A percentile compares a stretch with the other conserved stretches of the same genome.
These are phyloP conservation scores for Brachirus orientalis DNA, from an alignment of 2,113 vertebrate species.

Conservation along the genomic window DNA sequence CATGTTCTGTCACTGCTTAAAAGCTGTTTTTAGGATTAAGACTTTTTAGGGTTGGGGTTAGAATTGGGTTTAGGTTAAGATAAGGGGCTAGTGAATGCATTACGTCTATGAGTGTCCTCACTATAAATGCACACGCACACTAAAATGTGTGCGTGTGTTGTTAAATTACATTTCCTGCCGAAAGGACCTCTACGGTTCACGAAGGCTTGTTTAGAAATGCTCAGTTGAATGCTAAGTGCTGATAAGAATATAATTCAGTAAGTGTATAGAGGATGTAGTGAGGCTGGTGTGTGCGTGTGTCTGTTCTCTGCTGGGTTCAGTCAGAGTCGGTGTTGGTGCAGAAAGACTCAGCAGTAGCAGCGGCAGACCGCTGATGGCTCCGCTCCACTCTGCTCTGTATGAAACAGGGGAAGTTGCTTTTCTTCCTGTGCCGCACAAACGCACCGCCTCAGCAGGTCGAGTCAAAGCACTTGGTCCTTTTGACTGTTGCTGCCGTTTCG, in stretches of 20 bases:
- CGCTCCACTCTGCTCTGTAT: slow-evolving; percentile 23
- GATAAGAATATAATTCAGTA: slow-evolving; percentile 56
- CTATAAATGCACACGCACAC: neutral
- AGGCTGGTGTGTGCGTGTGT: slow-evolving; percentile 6
- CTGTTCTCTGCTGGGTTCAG: slow-evolving; percentile 49
- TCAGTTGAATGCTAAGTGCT: slow-evolving; percentile 46
- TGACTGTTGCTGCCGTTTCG: no score
- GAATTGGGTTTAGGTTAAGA: no score
- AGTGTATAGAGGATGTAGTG: slow-evolving; percentile 42
- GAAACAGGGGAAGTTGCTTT: slow-evolving; percentile 69
- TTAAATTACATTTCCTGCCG: slow-evolving; percentile 21
- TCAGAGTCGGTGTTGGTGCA: slow-evolving; percentile 26
- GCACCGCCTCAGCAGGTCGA: neutral
- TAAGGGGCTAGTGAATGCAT: no score
- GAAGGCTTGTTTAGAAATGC: slow-evolving; percentile 29
- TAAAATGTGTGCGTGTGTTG: neutral
- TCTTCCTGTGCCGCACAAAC: slow-evolving; percentile 56
- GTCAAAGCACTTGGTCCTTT: no score
- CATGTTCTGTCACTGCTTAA: no score
- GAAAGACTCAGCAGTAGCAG: slow-evolving; percentile 8
- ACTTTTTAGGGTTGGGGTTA: no score
- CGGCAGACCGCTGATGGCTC: slow-evolving; percentile 25
- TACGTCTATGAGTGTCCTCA: no score
- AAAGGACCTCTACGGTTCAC: slow-evolving; percentile 9
- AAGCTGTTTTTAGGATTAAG: no score